Evolutionary conservation across 2,888 invertebrate genomes (phyloP), one percentile per base, ranked within the genome.

Genomic region (Hypsopygia costalis): DNA sequence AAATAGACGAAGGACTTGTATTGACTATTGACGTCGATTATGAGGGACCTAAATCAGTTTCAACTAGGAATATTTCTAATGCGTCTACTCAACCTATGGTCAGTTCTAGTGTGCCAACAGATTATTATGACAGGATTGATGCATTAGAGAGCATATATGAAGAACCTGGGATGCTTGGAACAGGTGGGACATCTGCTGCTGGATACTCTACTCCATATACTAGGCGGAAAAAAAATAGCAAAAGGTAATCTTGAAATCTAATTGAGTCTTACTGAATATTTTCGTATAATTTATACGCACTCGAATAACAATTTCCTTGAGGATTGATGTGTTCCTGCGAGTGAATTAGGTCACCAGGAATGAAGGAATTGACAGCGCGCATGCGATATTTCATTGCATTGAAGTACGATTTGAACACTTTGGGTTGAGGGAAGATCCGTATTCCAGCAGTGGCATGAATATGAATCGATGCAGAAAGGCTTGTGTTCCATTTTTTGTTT

Each of bases 1-100:
- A 62, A 0, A 48, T 58, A 0, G 72, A 78, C 16, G 52, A 56
- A 33, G 86, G 87, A 1, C 45, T 88, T 0, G 60, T 74, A 0
- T 82, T 88, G 82, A 81, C 80, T 0, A 87, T 88, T 46, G 83
- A 83, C 40, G 72, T 81, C 0, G 81, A 77, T 20, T 22, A 45
- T 16, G 69, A 67, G 1, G 75, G 64, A 48, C 68, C 75, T 0
- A 80, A 69, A 27, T 70, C 71, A 1, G 75, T 74, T 11, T 46
- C 54, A 0, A 60, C 66, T 0, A 73, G 73, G 10, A 56, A 67
- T 1, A 43, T 71, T 6, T 85, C 83, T 0, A 70, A 80, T 31
- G 57, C 64, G 1, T 78, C 82, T 0, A 82, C 81, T 0, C 55
- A 58, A 5, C 73, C 72, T 0, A 47, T 79, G 22, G 69, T 62